Percentiles rank a stretch among this genome's conserved stretches.
phyloP scores from a whole-genome alignment of 2,113 vertebrate genomes.

The Microcebus tavaratra region DNA sequence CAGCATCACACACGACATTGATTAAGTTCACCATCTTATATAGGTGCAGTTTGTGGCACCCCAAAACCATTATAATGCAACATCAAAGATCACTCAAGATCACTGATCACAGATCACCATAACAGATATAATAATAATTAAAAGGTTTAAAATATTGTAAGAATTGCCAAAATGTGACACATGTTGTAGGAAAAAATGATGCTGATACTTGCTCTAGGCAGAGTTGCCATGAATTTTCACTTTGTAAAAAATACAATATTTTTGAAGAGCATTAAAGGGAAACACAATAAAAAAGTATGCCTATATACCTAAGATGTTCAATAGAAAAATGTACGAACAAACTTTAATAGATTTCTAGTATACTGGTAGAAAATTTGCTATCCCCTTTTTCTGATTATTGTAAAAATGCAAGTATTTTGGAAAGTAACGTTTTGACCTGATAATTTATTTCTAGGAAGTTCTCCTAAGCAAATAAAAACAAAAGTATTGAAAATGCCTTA shows the following conservation, averaged over 20 bases:
- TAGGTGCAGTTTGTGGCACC: neutral
- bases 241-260: neutral
- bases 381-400: neutral
- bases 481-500: neutral
- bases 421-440: neutral
- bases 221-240: neutral
- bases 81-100: neutral
- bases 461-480: neutral
- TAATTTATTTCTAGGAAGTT: conserved; percentile 15
- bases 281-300: neutral
- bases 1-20: neutral
- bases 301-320: neutral
- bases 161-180: neutral
- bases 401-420: conserved; percentile 46
- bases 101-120: neutral
- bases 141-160: neutral
- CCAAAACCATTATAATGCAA: neutral
- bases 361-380: neutral
- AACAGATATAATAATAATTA: neutral
- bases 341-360: neutral
- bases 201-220: neutral
- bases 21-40: neutral
- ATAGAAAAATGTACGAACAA: neutral
- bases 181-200: neutral
- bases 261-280: neutral